Conservation (phyloP, 1,140 invertebrate genomes). For the Asbolus verrucosus region DNA sequence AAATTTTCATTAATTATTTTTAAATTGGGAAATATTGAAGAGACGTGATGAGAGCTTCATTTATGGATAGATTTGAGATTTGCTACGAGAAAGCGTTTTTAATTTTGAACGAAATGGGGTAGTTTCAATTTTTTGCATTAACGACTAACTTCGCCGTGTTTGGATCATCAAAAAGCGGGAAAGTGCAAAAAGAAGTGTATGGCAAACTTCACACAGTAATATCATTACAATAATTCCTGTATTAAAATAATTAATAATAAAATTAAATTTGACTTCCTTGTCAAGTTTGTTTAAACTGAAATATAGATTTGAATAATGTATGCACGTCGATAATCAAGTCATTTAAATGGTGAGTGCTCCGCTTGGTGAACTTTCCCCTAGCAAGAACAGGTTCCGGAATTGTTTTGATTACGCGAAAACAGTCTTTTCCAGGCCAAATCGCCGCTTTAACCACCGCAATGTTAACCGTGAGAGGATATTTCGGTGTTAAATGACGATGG, state of each 20-base stretch:
- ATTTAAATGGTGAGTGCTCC: slow-evolving; percentile 17
- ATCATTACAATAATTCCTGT: not conserved
- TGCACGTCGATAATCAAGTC: not conserved
- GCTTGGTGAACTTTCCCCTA: slow-evolving; percentile 8
- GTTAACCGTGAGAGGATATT: too few relatives aligned
- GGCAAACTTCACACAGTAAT: slow-evolving; percentile 5
- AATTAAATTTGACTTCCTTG: too few relatives aligned
- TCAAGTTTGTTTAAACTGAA: too few relatives aligned
- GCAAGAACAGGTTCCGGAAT: not conserved
- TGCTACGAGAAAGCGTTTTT: too few relatives aligned
- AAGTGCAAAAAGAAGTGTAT: slow-evolving; percentile 15
- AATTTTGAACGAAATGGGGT: not conserved
- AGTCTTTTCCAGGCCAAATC: not conserved
- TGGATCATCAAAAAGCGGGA: slow-evolving; percentile 16
- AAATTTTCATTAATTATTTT: too few relatives aligned
- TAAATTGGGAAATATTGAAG: too few relatives aligned
- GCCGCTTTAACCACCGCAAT: too few relatives aligned
- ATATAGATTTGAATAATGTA: too few relatives aligned
- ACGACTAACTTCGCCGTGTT: slow-evolving; percentile 12
- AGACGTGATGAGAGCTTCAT: too few relatives aligned
- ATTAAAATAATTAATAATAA: not conserved
- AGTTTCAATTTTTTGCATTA: not conserved
- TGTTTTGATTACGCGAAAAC: not conserved
- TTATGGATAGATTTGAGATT: too few relatives aligned
- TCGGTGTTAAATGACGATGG: too few relatives aligned